phyloP scores from a whole-genome alignment of 1,140 invertebrate genomes.

The Drosophila willistoni region DNA sequence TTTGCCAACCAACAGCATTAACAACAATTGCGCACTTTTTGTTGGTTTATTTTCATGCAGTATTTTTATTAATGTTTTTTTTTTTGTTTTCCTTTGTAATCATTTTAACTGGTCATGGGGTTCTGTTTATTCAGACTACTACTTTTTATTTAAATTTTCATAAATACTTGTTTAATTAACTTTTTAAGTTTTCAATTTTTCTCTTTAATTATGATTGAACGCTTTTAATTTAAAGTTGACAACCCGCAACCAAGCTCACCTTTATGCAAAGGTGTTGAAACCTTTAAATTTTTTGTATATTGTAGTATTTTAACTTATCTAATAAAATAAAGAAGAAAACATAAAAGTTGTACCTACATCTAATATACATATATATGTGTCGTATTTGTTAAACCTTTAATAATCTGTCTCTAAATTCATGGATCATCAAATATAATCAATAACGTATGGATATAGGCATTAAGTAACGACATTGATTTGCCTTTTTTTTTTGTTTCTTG shows the following conservation, averaged over 20 bases:
- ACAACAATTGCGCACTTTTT: too few species aligned
- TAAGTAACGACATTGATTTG: constrained; percentile 1
- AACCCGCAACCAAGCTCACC: neutral
- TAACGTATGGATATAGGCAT: neutral
- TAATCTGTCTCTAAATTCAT: neutral
- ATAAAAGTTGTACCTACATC: too few species aligned
- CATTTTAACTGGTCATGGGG: too few species aligned
- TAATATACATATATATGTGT: neutral
- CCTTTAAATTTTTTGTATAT: neutral
- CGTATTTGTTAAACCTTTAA: neutral
- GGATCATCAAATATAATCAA: neutral
- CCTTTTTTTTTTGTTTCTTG: neutral
- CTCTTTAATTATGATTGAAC: neutral
- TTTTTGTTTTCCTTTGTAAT: too few species aligned
- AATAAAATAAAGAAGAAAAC: too few species aligned
- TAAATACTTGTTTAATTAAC: neutral
- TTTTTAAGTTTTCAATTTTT: neutral
- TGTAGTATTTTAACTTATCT: neutral
- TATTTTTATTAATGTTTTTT: neutral
- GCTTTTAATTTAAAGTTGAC: neutral
- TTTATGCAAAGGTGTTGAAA: neutral
- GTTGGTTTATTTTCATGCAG: neutral
- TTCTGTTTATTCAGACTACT: too few species aligned
- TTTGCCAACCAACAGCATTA: too few species aligned
- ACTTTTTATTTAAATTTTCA: neutral